A percentile compares a stretch with the other conserved stretches of the same genome.
Conservation (phyloP, 2,888 invertebrate species). For the Pterostichus madidus region DNA sequence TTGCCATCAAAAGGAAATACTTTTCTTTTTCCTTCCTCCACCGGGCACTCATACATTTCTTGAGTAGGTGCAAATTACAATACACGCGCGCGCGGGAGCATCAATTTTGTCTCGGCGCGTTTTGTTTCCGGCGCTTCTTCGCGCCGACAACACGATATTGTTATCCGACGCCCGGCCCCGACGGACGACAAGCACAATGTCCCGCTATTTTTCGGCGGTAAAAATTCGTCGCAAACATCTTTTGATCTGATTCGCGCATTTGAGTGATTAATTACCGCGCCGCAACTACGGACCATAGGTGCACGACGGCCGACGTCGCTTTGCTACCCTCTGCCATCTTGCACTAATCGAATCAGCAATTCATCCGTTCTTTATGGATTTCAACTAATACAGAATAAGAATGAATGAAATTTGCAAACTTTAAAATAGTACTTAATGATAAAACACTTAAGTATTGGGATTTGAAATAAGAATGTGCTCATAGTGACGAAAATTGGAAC, state of each 20-base stretch:
- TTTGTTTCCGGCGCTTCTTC: slow-evolving; percentile 62
- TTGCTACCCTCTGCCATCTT: not conserved
- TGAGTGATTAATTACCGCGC: slow-evolving; percentile 70
- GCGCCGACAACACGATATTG: slow-evolving; percentile 61
- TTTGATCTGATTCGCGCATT: slow-evolving; percentile 69
- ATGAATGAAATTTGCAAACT: too few species aligned
- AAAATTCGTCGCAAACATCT: slow-evolving; percentile 70
- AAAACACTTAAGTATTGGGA: too few species aligned
- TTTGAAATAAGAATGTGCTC: too few species aligned
- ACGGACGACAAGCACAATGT: slow-evolving; percentile 52
- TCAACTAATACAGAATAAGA: too few species aligned
- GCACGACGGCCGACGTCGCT: slow-evolving; percentile 1
- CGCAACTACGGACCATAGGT: not conserved
- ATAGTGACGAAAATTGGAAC: too few species aligned
- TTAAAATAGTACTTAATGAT: too few species aligned
- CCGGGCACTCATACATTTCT: slow-evolving; percentile 70
- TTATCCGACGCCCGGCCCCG: slow-evolving; percentile 42
- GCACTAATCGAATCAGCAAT: not conserved
- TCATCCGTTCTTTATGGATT: not conserved
- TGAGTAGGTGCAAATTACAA: slow-evolving; percentile 74
- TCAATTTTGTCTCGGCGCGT: slow-evolving; percentile 72
- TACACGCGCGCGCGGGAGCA: slow-evolving; percentile 70
- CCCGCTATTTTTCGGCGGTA: slow-evolving; percentile 66
- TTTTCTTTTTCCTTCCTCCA: slow-evolving; percentile 64
- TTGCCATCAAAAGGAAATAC: slow-evolving; percentile 73